phyloP scores from a whole-genome alignment of 2,113 vertebrate species.

The Hydropotes inermis region DNA sequence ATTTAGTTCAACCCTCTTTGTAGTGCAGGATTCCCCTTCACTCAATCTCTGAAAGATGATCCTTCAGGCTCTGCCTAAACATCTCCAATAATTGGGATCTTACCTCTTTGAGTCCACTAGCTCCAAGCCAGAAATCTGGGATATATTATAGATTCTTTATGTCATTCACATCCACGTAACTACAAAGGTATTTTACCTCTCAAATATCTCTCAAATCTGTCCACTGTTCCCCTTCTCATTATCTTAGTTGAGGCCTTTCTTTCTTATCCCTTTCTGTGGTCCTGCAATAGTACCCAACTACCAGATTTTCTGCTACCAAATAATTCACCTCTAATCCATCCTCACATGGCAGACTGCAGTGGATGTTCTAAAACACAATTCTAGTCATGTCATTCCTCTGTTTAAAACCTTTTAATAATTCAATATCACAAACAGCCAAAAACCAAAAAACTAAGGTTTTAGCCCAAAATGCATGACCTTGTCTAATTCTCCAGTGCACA shows the following conservation, averaged over 20 bases:
- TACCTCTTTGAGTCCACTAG: background rate
- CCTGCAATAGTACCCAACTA: background rate
- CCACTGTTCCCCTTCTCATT: background rate
- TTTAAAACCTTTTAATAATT: background rate
- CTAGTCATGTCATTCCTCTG: background rate
- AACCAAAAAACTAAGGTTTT: background rate
- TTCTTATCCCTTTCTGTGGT: background rate
- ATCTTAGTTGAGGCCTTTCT: background rate
- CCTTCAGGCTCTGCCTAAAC: background rate
- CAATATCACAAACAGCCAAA: background rate
- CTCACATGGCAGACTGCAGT: background rate
- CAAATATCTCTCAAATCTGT: background rate
- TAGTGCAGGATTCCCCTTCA: background rate
- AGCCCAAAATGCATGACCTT: background rate
- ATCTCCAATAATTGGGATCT: background rate
- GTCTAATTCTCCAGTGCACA: background rate
- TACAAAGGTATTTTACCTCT: background rate
- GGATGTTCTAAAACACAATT: slow-evolving; percentile 11
- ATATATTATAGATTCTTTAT: background rate
- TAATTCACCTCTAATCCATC: background rate
- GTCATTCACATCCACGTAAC: background rate
- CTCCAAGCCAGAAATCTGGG: background rate
- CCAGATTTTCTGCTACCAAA: background rate
- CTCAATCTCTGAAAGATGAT: background rate
- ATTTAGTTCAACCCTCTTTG: background rate